These are phyloP conservation scores for Epinotia demarniana DNA, from an alignment of 2,888 invertebrate species.

Conservation along the genomic window DNA sequence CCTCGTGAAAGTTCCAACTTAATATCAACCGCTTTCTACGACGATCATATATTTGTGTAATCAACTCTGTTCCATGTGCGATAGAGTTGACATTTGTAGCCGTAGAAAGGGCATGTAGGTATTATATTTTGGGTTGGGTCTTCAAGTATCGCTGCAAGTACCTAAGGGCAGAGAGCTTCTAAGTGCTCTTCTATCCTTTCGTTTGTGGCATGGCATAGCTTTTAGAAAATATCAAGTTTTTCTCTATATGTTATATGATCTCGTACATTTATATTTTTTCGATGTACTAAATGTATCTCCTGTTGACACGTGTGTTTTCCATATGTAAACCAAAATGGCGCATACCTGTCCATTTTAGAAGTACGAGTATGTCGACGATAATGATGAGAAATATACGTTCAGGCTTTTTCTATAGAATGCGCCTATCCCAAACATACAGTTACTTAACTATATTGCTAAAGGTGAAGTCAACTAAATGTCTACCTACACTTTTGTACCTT, in stretches of 20 bases:
- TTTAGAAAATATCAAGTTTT: not conserved
- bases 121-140: not conserved
- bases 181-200: not conserved
- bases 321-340: no score
- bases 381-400: no score
- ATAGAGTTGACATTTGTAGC: not conserved
- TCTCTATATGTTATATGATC: not conserved
- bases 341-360: no score
- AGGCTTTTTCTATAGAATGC: no score
- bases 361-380: no score
- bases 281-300: no score
- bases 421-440: no score
- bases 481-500: not conserved
- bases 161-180: not conserved
- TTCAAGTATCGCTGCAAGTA: not conserved
- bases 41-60: not conserved
- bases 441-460: no score
- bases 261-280: no score
- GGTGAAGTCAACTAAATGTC: not conserved
- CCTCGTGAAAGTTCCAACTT: not conserved
- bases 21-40: not conserved
- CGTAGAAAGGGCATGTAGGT: not conserved
- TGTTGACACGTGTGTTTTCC: no score
- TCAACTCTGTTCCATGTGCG: not conserved
- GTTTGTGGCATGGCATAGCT: not conserved